A percentile compares a stretch with the other conserved stretches of the same genome.
Evolutionary conservation across 2,797 vertebrate species (phyloP).

Genomic region (Fistularia tabacaria): DNA sequence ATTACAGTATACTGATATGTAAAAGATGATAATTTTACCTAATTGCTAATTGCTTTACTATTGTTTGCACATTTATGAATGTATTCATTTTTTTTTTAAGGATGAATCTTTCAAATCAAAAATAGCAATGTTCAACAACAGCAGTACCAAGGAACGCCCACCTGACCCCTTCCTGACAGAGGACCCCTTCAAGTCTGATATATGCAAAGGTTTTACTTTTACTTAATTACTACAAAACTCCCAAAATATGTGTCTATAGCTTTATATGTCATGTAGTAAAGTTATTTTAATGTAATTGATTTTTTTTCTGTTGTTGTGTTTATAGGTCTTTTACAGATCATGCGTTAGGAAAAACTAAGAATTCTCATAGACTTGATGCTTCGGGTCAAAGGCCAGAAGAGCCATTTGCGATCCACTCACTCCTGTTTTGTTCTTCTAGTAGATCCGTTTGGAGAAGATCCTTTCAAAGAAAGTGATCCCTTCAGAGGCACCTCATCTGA

Average conservation of each 20-base stretch:
- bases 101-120: slow-evolving; percentile 87
- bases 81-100: slow-evolving; percentile 53
- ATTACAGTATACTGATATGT: no score
- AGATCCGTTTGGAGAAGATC: slow-evolving; percentile 85
- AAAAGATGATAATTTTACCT: no score
- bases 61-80: neutral
- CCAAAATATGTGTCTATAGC: no score
- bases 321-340: no score
- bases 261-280: neutral
- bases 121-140: slow-evolving; percentile 85
- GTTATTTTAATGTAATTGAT: slow-evolving; percentile 8
- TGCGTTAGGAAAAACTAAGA: slow-evolving; percentile 3
- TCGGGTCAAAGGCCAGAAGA: neutral
- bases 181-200: slow-evolving; percentile 91
- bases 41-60: neutral
- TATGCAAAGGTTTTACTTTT: slow-evolving; percentile 80
- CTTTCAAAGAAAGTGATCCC: slow-evolving; percentile 76
- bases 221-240: slow-evolving; percentile 2
- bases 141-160: slow-evolving; percentile 67
- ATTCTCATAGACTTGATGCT: neutral
- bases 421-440: slow-evolving; percentile 6
- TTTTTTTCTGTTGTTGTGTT: slow-evolving; percentile 7
- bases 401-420: neutral
- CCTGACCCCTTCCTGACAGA: slow-evolving; percentile 91
- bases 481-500: slow-evolving; percentile 75